Conservation (phyloP, 2,797 vertebrate species). For the Cyclopterus lumpus region DNA sequence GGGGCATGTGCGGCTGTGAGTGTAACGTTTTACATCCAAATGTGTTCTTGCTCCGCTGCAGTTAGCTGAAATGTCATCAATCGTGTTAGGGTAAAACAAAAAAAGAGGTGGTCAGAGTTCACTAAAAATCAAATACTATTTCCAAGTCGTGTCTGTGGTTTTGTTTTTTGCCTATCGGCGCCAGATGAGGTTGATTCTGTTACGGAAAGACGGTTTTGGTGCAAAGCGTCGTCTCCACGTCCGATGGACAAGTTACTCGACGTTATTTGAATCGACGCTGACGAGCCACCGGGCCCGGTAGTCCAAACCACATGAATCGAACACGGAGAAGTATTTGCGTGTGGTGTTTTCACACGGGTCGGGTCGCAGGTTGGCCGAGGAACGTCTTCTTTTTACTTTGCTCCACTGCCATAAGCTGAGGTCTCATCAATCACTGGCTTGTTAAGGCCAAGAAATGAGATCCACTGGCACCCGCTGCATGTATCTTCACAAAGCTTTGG, state of each 20-base stretch:
- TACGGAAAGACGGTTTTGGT: background rate
- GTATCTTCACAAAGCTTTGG: background rate
- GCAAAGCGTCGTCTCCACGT: background rate
- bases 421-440: constrained; percentile 54
- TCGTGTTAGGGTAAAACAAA: constrained; percentile 31
- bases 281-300: background rate
- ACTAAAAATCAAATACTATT: constrained; percentile 40
- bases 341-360: constrained; percentile 4
- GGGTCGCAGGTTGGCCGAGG: constrained; percentile 27
- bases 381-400: constrained; percentile 4
- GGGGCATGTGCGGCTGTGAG: constrained; percentile 13
- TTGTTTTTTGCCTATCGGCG: constrained; percentile 34
- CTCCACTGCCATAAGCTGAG: constrained; percentile 9
- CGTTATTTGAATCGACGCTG: constrained; percentile 25
- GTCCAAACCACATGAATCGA: constrained; percentile 24
- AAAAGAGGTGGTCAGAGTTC: constrained; percentile 38
- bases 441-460: constrained; percentile 47
- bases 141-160: constrained; percentile 53
- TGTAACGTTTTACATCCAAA: constrained; percentile 42
- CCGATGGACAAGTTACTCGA: constrained; percentile 24
- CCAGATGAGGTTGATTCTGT: constrained; percentile 41
- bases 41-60: constrained; percentile 26
- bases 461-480: constrained; percentile 19
- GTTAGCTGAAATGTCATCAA: constrained; percentile 44
- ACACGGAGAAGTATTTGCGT: background rate